These are phyloP conservation scores for Apus apus DNA, from an alignment of 2,113 vertebrate species.

Conservation along the genomic window DNA sequence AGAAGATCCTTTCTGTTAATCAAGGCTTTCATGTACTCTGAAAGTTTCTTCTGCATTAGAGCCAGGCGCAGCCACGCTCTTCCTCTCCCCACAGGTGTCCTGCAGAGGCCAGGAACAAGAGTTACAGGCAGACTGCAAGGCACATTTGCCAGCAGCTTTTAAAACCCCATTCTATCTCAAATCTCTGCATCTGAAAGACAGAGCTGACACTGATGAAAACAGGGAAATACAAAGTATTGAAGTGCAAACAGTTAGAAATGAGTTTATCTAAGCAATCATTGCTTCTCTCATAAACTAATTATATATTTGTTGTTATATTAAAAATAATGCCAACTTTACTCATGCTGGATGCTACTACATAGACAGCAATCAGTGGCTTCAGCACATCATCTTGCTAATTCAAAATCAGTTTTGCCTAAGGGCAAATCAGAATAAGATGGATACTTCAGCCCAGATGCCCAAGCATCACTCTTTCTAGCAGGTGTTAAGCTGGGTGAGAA, in stretches of 20 bases:
- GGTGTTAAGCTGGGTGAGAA: background rate
- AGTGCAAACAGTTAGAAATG: background rate
- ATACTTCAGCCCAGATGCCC: too few relatives aligned
- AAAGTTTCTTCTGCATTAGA: conserved; percentile 99
- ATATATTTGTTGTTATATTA: background rate
- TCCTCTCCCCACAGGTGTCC: conserved; percentile 94
- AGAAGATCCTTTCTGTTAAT: conserved; percentile 98
- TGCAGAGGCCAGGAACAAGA: conserved; percentile 54
- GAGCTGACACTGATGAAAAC: background rate
- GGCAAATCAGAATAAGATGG: background rate
- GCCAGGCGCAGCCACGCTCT: conserved; percentile 96
- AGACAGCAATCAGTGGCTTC: background rate
- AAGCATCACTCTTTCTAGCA: background rate
- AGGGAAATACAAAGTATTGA: background rate
- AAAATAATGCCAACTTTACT: background rate
- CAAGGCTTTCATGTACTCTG: conserved; percentile 98
- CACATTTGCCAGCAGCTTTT: background rate
- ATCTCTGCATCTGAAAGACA: background rate
- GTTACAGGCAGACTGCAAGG: background rate
- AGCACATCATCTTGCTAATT: background rate
- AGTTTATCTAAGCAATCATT: background rate
- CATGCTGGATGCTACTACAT: background rate
- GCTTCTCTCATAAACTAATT: background rate
- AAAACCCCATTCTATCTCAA: background rate
- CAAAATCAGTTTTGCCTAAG: background rate